A percentile compares a stretch with the other conserved stretches of the same genome.
phyloP scores from a whole-genome alignment of 2,888 invertebrate genomes.

The Adela reaumurella region DNA sequence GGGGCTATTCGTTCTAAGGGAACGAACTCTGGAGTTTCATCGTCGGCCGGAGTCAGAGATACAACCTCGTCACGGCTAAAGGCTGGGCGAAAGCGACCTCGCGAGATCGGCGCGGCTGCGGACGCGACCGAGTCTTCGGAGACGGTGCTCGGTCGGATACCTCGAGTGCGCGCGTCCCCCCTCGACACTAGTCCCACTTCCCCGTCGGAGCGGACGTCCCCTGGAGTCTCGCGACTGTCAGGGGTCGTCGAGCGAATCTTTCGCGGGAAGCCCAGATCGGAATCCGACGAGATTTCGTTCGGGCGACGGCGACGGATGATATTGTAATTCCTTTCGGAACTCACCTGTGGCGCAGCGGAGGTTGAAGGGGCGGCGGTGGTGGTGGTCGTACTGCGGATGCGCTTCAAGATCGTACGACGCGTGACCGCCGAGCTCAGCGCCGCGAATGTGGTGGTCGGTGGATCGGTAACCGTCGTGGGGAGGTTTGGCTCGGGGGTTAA shows the following conservation, averaged over 20 bases:
- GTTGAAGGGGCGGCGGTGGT: slow-evolving; percentile 21
- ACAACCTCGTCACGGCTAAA: slow-evolving; percentile 46
- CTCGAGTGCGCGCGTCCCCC: slow-evolving; percentile 26
- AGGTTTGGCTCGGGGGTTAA: slow-evolving; percentile 6
- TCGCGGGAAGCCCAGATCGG: slow-evolving; percentile 25
- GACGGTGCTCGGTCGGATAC: slow-evolving; percentile 16
- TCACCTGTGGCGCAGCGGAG: slow-evolving; percentile 46
- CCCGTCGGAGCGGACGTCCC: slow-evolving; percentile 16
- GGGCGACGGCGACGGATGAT: slow-evolving; percentile 40
- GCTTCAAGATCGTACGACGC: slow-evolving; percentile 23
- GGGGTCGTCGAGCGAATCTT: slow-evolving; percentile 49
- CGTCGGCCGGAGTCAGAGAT: slow-evolving; percentile 47
- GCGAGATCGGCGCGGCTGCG: slow-evolving; percentile 35
- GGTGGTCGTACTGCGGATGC: slow-evolving; percentile 18
- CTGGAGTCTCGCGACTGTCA: slow-evolving; percentile 35
- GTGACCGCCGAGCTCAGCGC: slow-evolving; percentile 19
- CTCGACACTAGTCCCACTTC: slow-evolving; percentile 17
- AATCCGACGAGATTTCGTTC: slow-evolving; percentile 40
- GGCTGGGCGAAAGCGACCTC: slow-evolving; percentile 32
- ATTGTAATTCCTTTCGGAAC: slow-evolving; percentile 48
- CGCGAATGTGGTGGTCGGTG: slow-evolving; percentile 21
- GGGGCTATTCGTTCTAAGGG: slow-evolving; percentile 19
- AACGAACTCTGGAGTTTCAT: slow-evolving; percentile 24
- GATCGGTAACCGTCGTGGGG: slow-evolving; percentile 17
- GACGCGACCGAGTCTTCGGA: slow-evolving; percentile 35